A percentile compares a stretch with the other conserved stretches of the same genome.
Evolutionary conservation across 2,113 vertebrate species (phyloP).

Genomic region (Pedionomus torquatus): DNA sequence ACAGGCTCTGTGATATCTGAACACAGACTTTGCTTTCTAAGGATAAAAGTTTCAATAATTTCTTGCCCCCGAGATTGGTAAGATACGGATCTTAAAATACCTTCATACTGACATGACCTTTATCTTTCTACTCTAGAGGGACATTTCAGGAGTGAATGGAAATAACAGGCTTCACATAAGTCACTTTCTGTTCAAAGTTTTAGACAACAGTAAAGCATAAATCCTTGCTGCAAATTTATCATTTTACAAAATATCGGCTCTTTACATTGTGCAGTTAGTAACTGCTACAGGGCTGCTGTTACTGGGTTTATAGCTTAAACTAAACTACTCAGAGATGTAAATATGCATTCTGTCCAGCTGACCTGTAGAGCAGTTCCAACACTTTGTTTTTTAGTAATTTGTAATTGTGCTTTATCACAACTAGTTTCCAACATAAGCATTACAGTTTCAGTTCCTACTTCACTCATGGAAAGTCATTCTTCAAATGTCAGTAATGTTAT

Average conservation of each 20-base stretch:
- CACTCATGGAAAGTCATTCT: background rate
- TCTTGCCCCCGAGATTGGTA: background rate
- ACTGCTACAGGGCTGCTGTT: background rate
- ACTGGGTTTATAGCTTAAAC: background rate
- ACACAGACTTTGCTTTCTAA: background rate
- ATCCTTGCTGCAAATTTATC: background rate
- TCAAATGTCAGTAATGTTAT: background rate
- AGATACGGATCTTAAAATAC: background rate
- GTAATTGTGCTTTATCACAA: background rate
- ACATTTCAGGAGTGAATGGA: background rate
- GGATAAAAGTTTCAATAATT: background rate
- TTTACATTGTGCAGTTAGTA: background rate
- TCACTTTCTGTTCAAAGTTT: accelerated
- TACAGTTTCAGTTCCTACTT: background rate
- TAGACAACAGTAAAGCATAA: background rate
- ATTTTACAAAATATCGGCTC: background rate
- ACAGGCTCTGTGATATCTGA: background rate
- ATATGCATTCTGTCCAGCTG: background rate
- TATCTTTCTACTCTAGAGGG: background rate
- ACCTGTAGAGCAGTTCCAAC: background rate
- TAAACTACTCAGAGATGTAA: background rate
- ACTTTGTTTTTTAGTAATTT: background rate
- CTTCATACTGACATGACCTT: background rate
- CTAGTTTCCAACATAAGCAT: background rate
- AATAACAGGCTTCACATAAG: background rate